These are phyloP conservation scores for Trachelus iudaicus DNA, from an alignment of 2,888 invertebrate genomes.

Conservation along the genomic window DNA sequence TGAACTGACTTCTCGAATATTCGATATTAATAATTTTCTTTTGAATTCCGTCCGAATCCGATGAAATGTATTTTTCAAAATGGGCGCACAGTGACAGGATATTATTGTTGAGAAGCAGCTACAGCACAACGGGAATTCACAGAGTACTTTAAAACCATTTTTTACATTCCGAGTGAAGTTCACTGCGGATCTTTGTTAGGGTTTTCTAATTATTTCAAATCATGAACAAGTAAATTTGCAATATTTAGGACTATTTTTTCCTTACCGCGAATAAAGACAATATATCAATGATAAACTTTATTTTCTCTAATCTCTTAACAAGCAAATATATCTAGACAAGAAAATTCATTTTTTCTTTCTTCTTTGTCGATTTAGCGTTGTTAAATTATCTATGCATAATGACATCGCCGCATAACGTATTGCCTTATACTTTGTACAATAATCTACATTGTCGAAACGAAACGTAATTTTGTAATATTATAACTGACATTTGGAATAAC, in stretches of 20 bases:
- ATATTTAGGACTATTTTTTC: not conserved
- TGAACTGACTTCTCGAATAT: not conserved
- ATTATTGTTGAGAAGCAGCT: not conserved
- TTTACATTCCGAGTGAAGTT: not conserved
- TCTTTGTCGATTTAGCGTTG: not conserved
- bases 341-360: not conserved
- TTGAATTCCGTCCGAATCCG: not conserved
- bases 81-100: not conserved
- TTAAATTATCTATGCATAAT: not conserved
- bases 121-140: not conserved
- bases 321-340: not conserved
- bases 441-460: not conserved
- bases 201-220: not conserved
- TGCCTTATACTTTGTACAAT: not conserved
- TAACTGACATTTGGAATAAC: not conserved
- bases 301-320: not conserved
- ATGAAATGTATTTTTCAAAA: not conserved
- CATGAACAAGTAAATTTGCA: not conserved
- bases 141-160: not conserved
- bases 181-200: not conserved
- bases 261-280: not conserved
- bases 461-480: not conserved
- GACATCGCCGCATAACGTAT: not conserved
- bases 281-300: not conserved
- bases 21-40: not conserved